These are phyloP conservation scores for Tiphia femorata DNA, from an alignment of 2,888 invertebrate species.

Conservation along the genomic window DNA sequence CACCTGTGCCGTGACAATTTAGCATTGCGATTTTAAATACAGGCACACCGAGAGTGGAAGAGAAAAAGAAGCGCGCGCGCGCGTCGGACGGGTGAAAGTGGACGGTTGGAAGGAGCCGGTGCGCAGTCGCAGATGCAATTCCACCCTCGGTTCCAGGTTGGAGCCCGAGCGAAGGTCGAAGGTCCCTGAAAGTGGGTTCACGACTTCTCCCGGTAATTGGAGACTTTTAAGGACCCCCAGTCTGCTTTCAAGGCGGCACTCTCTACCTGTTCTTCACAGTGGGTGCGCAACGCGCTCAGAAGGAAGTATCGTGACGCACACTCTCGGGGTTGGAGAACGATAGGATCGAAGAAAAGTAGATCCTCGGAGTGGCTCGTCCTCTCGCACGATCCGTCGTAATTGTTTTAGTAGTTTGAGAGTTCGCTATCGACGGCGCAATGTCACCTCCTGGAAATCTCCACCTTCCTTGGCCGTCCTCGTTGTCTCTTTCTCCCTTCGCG, in stretches of 20 bases:
- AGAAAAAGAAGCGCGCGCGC: slow-evolving; percentile 9
- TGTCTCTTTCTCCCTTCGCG: slow-evolving; percentile 18
- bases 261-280: slow-evolving; percentile 40
- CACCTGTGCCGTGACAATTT: no score
- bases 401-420: neutral
- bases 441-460: slow-evolving; percentile 14
- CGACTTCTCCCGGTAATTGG: slow-evolving; percentile 49
- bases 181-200: slow-evolving; percentile 14
- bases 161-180: slow-evolving; percentile 1
- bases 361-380: no score
- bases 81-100: slow-evolving; percentile 4
- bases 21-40: no score
- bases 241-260: slow-evolving; percentile 33
- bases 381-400: slow-evolving; percentile 2
- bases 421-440: slow-evolving; percentile 9
- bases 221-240: slow-evolving; percentile 53
- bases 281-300: slow-evolving; percentile 14
- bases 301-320: neutral
- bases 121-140: slow-evolving; percentile 21
- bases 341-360: no score
- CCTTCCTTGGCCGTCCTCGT: slow-evolving; percentile 29
- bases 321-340: neutral
- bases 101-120: neutral
- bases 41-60: no score
- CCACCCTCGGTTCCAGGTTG: slow-evolving; percentile 1